Evolutionary conservation across 2,888 invertebrate genomes (phyloP).

Genomic region (Drosophila anomalata): DNA sequence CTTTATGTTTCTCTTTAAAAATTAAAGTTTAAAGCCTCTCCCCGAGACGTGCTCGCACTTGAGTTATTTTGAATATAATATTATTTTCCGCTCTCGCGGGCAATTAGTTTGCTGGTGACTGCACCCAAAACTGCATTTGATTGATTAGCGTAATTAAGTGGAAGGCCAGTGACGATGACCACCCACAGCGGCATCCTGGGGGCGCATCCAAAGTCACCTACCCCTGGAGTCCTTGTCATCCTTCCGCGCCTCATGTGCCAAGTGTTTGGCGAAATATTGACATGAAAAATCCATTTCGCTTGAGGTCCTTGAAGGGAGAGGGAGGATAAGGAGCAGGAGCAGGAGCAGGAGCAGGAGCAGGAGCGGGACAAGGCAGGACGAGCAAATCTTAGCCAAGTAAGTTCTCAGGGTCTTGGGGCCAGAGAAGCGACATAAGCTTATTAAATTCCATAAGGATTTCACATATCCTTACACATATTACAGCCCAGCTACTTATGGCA

Average conservation of each 20-base stretch:
- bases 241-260: not conserved
- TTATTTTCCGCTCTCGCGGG: conserved; percentile 19
- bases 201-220: not conserved
- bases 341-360: too few relatives aligned
- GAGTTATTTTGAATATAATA: conserved; percentile 11
- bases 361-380: too few relatives aligned
- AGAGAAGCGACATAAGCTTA: conserved; percentile 62
- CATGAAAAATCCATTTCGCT: conserved; percentile 34
- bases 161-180: conserved; percentile 1
- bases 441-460: conserved; percentile 73
- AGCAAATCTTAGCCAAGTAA: not conserved
- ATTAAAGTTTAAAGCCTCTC: too few relatives aligned
- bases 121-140: conserved; percentile 41
- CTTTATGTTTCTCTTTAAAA: not conserved
- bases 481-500: conserved; percentile 67
- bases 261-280: conserved; percentile 15
- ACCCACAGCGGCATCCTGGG: not conserved
- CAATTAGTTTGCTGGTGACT: conserved; percentile 29
- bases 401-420: conserved; percentile 21
- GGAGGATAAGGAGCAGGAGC: too few relatives aligned
- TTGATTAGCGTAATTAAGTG: conserved; percentile 34
- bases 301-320: not conserved
- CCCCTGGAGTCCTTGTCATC: too few relatives aligned
- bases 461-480: conserved; percentile 62
- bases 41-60: not conserved